phyloP scores from a whole-genome alignment of 2,888 invertebrate genomes.

The Cremastinae sp. region DNA sequence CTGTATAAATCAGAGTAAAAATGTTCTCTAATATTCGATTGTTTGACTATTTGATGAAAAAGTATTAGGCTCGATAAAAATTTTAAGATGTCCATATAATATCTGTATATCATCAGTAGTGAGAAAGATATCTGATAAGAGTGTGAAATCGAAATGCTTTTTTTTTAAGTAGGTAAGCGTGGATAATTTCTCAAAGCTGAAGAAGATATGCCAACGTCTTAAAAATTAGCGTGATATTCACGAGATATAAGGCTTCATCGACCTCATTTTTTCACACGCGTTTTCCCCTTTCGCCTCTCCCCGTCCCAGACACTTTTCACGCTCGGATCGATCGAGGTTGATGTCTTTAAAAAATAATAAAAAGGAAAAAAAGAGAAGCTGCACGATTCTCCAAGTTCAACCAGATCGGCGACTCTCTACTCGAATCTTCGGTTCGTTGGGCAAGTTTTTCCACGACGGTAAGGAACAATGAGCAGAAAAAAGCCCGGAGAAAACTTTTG shows the following conservation, averaged over 20 bases:
- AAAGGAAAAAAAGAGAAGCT: conserved; percentile 34
- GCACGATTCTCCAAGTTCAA: conserved; percentile 46
- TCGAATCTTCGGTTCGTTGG: conserved; percentile 30
- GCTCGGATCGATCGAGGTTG: conserved; percentile 35
- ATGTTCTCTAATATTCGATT: no score
- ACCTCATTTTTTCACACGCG: conserved; percentile 44
- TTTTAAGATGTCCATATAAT: no score
- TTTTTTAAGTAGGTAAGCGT: not conserved
- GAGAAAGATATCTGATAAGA: no score
- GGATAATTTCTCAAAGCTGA: not conserved
- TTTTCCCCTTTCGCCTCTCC: not conserved
- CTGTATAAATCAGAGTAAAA: no score
- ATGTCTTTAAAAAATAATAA: no score
- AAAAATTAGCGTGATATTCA: conserved; percentile 41
- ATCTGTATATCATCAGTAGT: no score
- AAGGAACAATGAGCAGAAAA: conserved; percentile 19
- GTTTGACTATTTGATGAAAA: no score
- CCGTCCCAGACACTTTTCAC: conserved; percentile 20
- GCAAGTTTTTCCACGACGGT: conserved; percentile 39
- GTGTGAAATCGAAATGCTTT: conserved; percentile 3
- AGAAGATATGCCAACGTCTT: conserved; percentile 32
- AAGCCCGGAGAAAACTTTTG: not conserved
- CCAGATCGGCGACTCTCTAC: conserved; percentile 47
- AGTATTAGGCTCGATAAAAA: no score
- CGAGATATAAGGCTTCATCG: conserved; percentile 58